Conservation (phyloP, 1,140 invertebrate species). For the Globodera rostochiensis region DNA sequence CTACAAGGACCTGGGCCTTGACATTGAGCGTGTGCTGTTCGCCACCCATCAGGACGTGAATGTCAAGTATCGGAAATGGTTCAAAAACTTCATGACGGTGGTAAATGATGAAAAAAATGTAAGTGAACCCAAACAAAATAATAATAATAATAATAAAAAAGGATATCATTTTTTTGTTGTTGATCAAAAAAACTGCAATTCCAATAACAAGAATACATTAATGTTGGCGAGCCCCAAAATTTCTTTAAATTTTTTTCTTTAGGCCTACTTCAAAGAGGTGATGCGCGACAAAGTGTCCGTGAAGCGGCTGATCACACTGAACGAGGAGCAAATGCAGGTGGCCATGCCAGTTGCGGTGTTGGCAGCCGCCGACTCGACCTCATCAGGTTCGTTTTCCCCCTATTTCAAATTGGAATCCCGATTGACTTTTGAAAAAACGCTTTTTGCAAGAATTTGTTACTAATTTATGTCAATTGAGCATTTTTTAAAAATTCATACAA, state of each 20-base stretch:
- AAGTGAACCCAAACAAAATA: background rate
- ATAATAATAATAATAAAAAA: no score
- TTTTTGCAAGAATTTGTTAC: no score
- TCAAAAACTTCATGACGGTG: slow-evolving; percentile 24
- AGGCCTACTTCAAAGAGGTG: slow-evolving; percentile 16
- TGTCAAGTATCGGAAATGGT: slow-evolving; percentile 27
- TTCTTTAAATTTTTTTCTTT: background rate
- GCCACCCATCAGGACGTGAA: slow-evolving; percentile 17
- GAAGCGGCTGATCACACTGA: slow-evolving; percentile 16
- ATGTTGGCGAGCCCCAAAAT: background rate
- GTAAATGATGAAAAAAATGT: slow-evolving; percentile 23
- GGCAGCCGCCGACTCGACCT: slow-evolving; percentile 25
- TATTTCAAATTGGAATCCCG: background rate
- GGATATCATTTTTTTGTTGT: no score
- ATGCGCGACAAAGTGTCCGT: slow-evolving; percentile 28
- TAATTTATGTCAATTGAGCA: no score
- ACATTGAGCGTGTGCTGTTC: slow-evolving; percentile 27
- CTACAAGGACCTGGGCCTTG: slow-evolving; percentile 19
- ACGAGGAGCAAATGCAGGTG: slow-evolving; percentile 8
- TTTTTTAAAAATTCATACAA: no score
- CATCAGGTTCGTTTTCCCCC: background rate
- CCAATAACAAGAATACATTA: no score
- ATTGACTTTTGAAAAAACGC: no score
- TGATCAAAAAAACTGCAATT: no score
- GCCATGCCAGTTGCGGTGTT: background rate